phyloP scores from a whole-genome alignment of 2,113 vertebrate genomes.

The Parus major region DNA sequence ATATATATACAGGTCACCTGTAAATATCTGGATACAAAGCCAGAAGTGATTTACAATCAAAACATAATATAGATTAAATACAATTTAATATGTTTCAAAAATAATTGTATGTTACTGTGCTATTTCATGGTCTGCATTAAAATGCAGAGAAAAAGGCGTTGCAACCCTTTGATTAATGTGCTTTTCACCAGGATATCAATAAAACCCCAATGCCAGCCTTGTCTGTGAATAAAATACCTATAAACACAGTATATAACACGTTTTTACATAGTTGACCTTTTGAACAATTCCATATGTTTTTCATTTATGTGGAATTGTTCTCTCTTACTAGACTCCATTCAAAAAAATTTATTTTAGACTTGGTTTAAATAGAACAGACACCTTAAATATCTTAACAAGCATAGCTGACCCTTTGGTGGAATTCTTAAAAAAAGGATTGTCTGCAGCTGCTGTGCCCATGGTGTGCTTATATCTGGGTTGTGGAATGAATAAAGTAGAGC shows the following conservation, averaged over 20 bases:
- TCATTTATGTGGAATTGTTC: conserved; percentile 70
- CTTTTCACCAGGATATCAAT: conserved; percentile 56
- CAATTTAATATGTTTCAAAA: not conserved
- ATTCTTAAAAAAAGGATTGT: conserved; percentile 22
- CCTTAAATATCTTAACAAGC: conserved; percentile 71
- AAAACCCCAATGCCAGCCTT: conserved; percentile 37
- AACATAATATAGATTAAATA: not conserved
- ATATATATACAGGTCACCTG: not conserved
- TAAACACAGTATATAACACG: conserved; percentile 64
- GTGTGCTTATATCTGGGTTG: not conserved
- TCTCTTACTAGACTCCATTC: conserved; percentile 53
- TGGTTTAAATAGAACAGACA: conserved; percentile 74
- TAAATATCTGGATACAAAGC: not conserved
- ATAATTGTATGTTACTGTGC: not conserved
- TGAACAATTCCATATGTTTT: conserved; percentile 72
- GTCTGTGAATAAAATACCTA: conserved; percentile 63
- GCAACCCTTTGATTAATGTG: not conserved
- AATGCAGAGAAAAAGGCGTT: conserved; percentile 3
- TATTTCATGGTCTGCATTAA: not conserved
- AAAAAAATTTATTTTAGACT: conserved; percentile 4
- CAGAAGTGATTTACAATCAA: not conserved
- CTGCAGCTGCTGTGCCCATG: conserved; percentile 23
- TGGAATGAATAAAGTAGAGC: not conserved
- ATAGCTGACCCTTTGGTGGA: conserved; percentile 56
- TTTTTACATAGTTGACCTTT: conserved; percentile 70